Base-by-base conservation (phyloP, 2,888 invertebrate species). In the Drosophila robusta region DNA sequence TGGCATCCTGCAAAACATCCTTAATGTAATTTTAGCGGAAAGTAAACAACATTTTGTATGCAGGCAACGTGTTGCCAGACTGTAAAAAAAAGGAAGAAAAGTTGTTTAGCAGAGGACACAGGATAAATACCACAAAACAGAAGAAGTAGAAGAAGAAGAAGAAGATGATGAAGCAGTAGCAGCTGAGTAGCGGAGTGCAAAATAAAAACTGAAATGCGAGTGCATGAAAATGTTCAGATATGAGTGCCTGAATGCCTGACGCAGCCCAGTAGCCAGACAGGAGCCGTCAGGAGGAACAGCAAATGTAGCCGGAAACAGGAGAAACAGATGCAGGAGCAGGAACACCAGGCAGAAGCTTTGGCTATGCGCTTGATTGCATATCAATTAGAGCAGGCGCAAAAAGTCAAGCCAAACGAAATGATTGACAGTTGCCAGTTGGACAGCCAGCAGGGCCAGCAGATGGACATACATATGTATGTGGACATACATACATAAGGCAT, bases 1-100 rank as follows among this genome's bases (percentile, higher is more conserved):
- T 85, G 86, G 81, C 81, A 86, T 85, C 85, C 87, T 83, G 80
- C 64, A 87, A 86, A 87, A 83, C 87, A 86, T 83, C 88, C 88
- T 85, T 87, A 89, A 90, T 89, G 90, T 90, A 89, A 89, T 90
- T 90, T 90, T 74, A 80, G 87, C 89, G 87, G 83, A 80, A 79
- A 76, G 87, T 87, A 86, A 86, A 87, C 88, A 86, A 83, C 68
- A 86, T 86, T 86, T 75, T 70, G 88, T 83, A 87, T 87, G 88
- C 85, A 86, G 52, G 67, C 71, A 71, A 66, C 88, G 88, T 87
- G 65, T 74, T 64, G 54, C 63, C 54, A 80, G 63, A 16, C 41
- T 68, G 58, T 29, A 65, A 64, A 67, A 72, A 56, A 49, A 63
- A 39, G 68, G 52, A 46, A 38, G 1, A 6, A 26, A 29, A 29